These are phyloP conservation scores for Yponomeuta evonymella DNA, from an alignment of 2,888 invertebrate genomes.

Conservation along the genomic window DNA sequence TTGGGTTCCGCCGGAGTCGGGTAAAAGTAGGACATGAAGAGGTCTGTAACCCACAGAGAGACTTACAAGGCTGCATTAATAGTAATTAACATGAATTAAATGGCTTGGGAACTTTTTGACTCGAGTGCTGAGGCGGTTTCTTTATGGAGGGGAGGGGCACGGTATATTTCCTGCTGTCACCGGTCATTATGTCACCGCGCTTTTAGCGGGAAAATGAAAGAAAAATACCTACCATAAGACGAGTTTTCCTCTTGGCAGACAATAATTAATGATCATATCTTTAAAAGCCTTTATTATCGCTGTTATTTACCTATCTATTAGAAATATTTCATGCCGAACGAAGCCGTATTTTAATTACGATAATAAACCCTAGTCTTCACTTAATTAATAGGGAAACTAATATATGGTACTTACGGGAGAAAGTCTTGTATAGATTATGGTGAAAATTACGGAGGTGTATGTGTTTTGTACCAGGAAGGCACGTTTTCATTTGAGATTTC, in stretches of 20 bases:
- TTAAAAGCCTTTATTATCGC: slow-evolving; percentile 6
- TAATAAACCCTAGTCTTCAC: slow-evolving; percentile 5
- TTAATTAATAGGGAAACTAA: slow-evolving; percentile 10
- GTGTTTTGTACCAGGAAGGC: background rate
- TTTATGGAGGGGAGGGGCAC: slow-evolving; percentile 36
- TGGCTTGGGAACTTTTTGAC: slow-evolving; percentile 40
- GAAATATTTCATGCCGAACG: slow-evolving; percentile 2
- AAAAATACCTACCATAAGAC: slow-evolving; percentile 26
- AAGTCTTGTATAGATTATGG: background rate
- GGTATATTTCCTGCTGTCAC: slow-evolving; percentile 43
- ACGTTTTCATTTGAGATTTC: background rate
- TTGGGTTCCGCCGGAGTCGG: too few relatives aligned
- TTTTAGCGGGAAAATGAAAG: slow-evolving; percentile 29
- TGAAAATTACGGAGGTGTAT: background rate
- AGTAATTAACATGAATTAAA: slow-evolving; percentile 51
- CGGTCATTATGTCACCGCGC: slow-evolving; percentile 50
- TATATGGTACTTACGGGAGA: background rate
- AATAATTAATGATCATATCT: slow-evolving; percentile 20
- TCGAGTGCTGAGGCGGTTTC: slow-evolving; percentile 46
- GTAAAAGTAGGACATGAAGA: too few relatives aligned
- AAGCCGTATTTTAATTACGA: slow-evolving; percentile 11
- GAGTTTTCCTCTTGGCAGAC: slow-evolving; percentile 19
- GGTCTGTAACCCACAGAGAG: too few relatives aligned
- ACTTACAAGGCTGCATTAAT: slow-evolving; percentile 7
- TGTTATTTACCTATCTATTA: slow-evolving; percentile 8